Percentiles rank a stretch among this genome's conserved stretches.
These are phyloP conservation scores for Synanthedon formicaeformis DNA, from an alignment of 2,888 invertebrate species.

Conservation along the genomic window DNA sequence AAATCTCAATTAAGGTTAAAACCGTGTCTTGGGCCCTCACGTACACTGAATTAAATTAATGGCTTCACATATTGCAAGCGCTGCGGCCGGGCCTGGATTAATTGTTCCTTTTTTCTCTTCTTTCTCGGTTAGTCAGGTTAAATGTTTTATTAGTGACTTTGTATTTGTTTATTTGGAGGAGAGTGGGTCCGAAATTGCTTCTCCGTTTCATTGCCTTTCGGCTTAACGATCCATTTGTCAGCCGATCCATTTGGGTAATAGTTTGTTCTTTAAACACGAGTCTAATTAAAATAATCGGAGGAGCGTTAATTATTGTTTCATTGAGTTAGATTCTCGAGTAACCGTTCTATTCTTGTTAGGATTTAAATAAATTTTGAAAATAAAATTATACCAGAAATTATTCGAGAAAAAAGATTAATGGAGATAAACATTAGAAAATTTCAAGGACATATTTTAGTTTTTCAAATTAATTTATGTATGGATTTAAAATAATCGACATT, in stretches of 20 bases:
- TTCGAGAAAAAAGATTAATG: too few relatives aligned
- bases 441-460: too few relatives aligned
- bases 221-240: slow-evolving; percentile 12
- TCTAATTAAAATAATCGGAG: background rate
- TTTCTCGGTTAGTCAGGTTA: slow-evolving; percentile 33
- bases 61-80: slow-evolving; percentile 65
- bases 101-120: slow-evolving; percentile 46
- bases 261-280: background rate
- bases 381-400: too few relatives aligned
- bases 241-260: slow-evolving; percentile 4
- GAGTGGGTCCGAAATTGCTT: slow-evolving; percentile 25
- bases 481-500: too few relatives aligned
- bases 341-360: too few relatives aligned
- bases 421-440: too few relatives aligned
- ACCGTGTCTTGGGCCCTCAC: slow-evolving; percentile 62
- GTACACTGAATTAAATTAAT: slow-evolving; percentile 69
- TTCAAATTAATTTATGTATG: too few relatives aligned
- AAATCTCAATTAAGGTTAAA: slow-evolving; percentile 70
- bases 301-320: background rate
- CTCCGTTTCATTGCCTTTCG: slow-evolving; percentile 15
- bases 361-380: too few relatives aligned
- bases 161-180: slow-evolving; percentile 45
- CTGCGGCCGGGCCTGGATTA: slow-evolving; percentile 45
- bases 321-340: too few relatives aligned
- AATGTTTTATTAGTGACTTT: slow-evolving; percentile 55